Percentiles rank a stretch among this genome's conserved stretches.
These are phyloP conservation scores for Gallinago stenura DNA, from an alignment of 2,797 vertebrate genomes.

Conservation along the genomic window DNA sequence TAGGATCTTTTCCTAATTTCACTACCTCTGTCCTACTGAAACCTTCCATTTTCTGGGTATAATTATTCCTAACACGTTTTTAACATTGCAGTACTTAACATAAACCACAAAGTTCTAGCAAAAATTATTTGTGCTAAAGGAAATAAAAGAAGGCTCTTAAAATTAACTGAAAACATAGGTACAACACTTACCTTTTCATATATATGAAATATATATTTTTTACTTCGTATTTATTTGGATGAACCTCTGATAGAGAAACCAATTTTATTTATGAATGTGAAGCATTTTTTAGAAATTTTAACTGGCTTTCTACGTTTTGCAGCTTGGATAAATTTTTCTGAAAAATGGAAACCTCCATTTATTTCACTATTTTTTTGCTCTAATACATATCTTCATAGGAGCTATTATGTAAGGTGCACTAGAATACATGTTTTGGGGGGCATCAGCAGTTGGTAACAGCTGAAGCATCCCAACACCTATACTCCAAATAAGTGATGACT, in stretches of 20 bases:
- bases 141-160: not conserved
- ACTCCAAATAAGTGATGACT: not conserved
- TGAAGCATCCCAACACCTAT: not conserved
- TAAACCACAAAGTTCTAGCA: not conserved
- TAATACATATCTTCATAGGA: fast-evolving
- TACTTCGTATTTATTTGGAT: not conserved
- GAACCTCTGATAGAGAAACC: not conserved
- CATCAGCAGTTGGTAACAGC: not conserved
- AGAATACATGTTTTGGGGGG: not conserved
- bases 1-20: not conserved
- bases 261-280: not conserved
- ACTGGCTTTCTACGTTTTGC: not conserved
- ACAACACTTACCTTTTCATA: not conserved
- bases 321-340: not conserved
- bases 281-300: not conserved
- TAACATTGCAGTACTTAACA: not conserved
- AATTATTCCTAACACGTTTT: not conserved
- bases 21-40: not conserved
- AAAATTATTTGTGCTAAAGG: not conserved
- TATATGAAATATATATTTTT: not conserved
- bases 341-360: not conserved
- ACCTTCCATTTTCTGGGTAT: not conserved
- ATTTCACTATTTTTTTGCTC: not conserved
- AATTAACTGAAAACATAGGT: not conserved
- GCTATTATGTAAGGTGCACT: not conserved